Conservation (phyloP, 2,797 vertebrate species). For the Rhincodon typus region DNA sequence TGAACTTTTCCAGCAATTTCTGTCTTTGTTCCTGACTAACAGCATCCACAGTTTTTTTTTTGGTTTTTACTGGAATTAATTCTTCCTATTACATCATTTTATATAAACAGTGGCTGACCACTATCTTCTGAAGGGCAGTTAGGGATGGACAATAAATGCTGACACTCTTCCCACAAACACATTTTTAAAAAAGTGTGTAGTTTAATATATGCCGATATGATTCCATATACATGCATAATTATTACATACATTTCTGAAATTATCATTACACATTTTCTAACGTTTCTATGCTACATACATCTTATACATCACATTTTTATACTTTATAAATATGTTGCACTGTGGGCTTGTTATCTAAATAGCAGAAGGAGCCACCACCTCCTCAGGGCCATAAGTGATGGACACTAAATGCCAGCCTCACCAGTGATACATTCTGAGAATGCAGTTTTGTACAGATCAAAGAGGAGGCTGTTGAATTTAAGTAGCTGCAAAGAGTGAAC, state of each 20-base stretch:
- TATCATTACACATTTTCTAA: not conserved
- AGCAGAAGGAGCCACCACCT: not conserved
- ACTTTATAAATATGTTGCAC: not conserved
- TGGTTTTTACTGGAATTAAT: not conserved
- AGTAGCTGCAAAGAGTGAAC: not conserved
- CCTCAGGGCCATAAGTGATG: not conserved
- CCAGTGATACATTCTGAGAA: not conserved
- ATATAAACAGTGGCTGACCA: no score
- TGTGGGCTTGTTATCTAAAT: not conserved
- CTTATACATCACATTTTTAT: not conserved
- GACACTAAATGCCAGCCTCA: not conserved
- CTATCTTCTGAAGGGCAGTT: no score
- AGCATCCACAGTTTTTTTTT: no score
- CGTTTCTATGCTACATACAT: not conserved
- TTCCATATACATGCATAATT: not conserved
- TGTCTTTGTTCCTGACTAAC: no score
- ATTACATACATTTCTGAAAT: not conserved
- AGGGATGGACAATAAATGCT: no score
- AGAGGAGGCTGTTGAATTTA: not conserved
- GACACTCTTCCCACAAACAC: no score
- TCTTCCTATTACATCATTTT: not conserved
- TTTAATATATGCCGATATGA: not conserved
- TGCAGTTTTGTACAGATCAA: not conserved
- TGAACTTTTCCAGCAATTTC: no score
- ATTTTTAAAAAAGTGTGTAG: not conserved